These are phyloP conservation scores for Cecidostiba fungosa DNA, from an alignment of 2,888 invertebrate genomes.

Conservation along the genomic window DNA sequence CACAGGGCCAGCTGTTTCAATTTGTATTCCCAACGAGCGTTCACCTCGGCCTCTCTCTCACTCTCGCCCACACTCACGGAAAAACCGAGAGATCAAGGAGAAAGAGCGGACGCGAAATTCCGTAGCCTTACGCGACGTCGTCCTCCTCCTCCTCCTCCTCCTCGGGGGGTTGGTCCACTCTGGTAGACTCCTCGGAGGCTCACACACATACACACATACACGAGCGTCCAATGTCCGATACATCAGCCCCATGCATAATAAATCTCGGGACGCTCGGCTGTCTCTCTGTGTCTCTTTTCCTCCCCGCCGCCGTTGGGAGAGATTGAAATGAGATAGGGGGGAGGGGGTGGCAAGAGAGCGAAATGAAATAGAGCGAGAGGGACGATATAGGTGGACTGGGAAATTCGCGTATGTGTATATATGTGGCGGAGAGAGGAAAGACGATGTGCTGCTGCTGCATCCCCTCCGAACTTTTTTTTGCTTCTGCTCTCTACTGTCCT, in stretches of 20 bases:
- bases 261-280: constrained; percentile 69
- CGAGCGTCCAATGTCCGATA: constrained; percentile 76
- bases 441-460: background rate
- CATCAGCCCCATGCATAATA: constrained; percentile 78
- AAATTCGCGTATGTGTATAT: constrained; percentile 55
- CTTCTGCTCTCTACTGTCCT: background rate
- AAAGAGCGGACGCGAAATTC: constrained; percentile 17
- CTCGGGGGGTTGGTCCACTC: constrained; percentile 64
- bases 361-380: constrained; percentile 54
- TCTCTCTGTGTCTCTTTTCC: constrained; percentile 29
- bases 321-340: constrained; percentile 49
- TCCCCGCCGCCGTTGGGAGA: constrained; percentile 27
- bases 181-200: background rate
- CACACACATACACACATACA: constrained; percentile 48
- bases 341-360: constrained; percentile 6
- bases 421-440: constrained; percentile 33
- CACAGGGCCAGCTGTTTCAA: constrained; percentile 27
- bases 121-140: background rate
- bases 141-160: constrained; percentile 70
- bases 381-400: constrained; percentile 33
- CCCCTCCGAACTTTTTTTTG: constrained; percentile 7
- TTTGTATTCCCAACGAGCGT: constrained; percentile 12
- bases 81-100: constrained; percentile 16
- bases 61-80: background rate
- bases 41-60: background rate